phyloP scores from a whole-genome alignment of 2,888 invertebrate species.

The Tetropium fuscum region DNA sequence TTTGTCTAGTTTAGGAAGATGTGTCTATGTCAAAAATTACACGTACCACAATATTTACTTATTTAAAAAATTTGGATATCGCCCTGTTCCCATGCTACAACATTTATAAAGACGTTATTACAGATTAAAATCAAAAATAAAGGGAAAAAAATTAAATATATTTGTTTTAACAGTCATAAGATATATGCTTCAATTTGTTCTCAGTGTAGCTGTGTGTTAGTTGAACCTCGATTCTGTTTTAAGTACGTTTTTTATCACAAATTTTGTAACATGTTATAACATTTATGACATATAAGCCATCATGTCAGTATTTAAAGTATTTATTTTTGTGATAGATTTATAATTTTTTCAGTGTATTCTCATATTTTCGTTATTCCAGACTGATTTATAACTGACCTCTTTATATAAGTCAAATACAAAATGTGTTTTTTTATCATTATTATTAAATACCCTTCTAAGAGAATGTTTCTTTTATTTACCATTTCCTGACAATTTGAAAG shows the following conservation, averaged over 20 bases:
- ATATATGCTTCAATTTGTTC: no score
- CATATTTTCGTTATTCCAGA: slow-evolving; percentile 14
- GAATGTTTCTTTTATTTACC: slow-evolving; percentile 10
- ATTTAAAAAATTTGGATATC: slow-evolving; percentile 3
- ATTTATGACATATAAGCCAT: slow-evolving; percentile 17
- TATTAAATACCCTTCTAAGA: slow-evolving; percentile 21
- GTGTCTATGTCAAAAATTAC: slow-evolving; percentile 19
- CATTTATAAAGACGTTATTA: not conserved
- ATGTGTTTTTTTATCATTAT: slow-evolving; percentile 26
- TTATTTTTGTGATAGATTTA: slow-evolving; percentile 30
- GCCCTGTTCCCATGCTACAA: slow-evolving; percentile 5
- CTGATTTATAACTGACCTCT: slow-evolving; percentile 21
- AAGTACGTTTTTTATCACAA: no score
- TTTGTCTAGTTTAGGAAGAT: slow-evolving; percentile 9
- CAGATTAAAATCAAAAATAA: no score
- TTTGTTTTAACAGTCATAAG: no score
- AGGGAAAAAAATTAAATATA: no score
- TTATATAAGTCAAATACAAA: slow-evolving; percentile 22
- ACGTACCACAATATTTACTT: slow-evolving; percentile 22
- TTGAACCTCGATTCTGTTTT: no score
- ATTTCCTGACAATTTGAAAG: no score
- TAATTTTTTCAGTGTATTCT: slow-evolving; percentile 17
- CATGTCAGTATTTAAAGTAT: no score
- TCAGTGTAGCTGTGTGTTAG: no score
- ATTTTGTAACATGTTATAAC: slow-evolving; percentile 16